Percentiles rank a stretch among this genome's conserved stretches.
Conservation (phyloP, 2,888 invertebrate species). For the Aquatica leii region DNA sequence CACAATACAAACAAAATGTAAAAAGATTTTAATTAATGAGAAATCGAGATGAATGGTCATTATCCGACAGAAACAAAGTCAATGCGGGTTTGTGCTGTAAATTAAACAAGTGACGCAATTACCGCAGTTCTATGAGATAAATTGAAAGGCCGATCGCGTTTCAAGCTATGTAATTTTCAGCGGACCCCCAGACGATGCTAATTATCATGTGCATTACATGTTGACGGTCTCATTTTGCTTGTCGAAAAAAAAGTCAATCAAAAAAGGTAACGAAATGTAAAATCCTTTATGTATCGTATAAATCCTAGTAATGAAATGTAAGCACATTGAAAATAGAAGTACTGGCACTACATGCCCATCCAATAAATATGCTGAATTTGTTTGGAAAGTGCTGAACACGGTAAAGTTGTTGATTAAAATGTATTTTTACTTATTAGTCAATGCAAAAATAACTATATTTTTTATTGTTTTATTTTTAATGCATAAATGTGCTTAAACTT, state of each 20-base stretch:
- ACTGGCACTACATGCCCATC: too few species aligned
- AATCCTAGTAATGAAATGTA: too few species aligned
- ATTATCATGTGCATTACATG: slow-evolving; percentile 58
- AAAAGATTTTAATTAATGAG: slow-evolving; percentile 32
- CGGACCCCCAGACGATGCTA: slow-evolving; percentile 54
- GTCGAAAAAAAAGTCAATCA: neutral
- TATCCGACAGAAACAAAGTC: slow-evolving; percentile 47
- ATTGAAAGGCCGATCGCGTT: slow-evolving; percentile 53
- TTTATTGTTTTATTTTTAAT: too few species aligned
- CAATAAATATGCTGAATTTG: too few species aligned
- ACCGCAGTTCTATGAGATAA: slow-evolving; percentile 51
- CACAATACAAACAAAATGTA: slow-evolving; percentile 15
- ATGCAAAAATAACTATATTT: too few species aligned
- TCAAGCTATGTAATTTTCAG: slow-evolving; percentile 53
- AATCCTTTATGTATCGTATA: too few species aligned
- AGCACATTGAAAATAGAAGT: too few species aligned
- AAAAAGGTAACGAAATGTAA: too few species aligned
- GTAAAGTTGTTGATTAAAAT: too few species aligned
- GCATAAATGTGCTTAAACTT: too few species aligned
- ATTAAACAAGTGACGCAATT: slow-evolving; percentile 56
- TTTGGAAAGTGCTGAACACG: too few species aligned
- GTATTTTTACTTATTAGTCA: too few species aligned
- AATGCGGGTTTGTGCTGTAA: slow-evolving; percentile 50
- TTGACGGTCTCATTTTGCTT: slow-evolving; percentile 45
- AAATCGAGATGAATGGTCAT: slow-evolving; percentile 41